Percentiles rank a stretch among this genome's conserved stretches.
Conservation (phyloP, 1,140 invertebrate genomes). For the Drosophila erecta region DNA sequence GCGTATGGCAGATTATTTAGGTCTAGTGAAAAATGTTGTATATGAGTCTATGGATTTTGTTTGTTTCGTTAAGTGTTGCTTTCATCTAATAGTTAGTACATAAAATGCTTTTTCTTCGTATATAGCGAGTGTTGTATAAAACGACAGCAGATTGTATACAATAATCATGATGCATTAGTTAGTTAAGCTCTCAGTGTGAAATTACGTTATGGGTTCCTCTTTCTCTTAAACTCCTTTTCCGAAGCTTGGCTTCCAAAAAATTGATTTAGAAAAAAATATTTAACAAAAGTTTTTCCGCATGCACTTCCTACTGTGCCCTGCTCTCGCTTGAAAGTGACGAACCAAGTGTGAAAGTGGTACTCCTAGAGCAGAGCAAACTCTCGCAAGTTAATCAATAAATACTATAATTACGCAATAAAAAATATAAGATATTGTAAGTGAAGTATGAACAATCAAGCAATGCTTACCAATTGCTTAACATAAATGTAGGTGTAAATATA, state of each 20-base stretch:
- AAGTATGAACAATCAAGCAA: slow-evolving; percentile 49
- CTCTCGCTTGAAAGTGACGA: slow-evolving; percentile 1
- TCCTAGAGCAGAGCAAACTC: slow-evolving; percentile 40
- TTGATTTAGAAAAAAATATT: slow-evolving; percentile 56
- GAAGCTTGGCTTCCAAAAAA: slow-evolving; percentile 74
- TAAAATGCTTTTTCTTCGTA: slow-evolving; percentile 45
- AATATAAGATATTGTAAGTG: slow-evolving; percentile 15
- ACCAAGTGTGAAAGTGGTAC: background rate
- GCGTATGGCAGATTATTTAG: slow-evolving; percentile 55
- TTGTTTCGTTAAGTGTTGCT: slow-evolving; percentile 10
- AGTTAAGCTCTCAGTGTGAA: slow-evolving; percentile 64
- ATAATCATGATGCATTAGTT: slow-evolving; percentile 57
- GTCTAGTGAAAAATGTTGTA: slow-evolving; percentile 27
- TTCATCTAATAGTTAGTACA: slow-evolving; percentile 43
- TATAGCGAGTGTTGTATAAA: slow-evolving; percentile 29
- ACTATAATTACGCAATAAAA: slow-evolving; percentile 35
- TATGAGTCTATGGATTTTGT: slow-evolving; percentile 30
- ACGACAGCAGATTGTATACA: slow-evolving; percentile 51
- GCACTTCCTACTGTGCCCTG: background rate
- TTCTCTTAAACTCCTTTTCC: slow-evolving; percentile 13
- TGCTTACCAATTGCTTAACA: slow-evolving; percentile 48
- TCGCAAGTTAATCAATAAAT: slow-evolving; percentile 51
- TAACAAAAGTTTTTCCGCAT: slow-evolving; percentile 25
- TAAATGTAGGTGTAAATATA: slow-evolving; percentile 13
- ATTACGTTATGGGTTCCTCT: slow-evolving; percentile 41